phyloP scores from a whole-genome alignment of 2,888 invertebrate species.

The Eristalinus sepulchralis region DNA sequence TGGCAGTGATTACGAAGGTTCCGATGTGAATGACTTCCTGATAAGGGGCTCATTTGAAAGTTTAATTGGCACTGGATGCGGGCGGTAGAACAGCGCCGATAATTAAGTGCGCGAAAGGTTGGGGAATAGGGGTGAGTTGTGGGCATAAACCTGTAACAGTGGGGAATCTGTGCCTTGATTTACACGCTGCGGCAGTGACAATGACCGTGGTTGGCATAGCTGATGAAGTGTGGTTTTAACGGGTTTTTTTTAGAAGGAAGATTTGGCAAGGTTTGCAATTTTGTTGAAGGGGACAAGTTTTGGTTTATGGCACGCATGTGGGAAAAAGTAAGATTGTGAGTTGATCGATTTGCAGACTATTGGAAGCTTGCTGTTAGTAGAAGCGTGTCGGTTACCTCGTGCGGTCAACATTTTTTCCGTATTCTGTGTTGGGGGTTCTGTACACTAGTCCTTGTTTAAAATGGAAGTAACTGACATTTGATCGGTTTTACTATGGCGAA shows the following conservation, averaged over 20 bases:
- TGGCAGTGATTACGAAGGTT: constrained; percentile 29
- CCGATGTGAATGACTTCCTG: background rate
- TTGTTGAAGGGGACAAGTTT: background rate
- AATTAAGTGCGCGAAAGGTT: constrained; percentile 29
- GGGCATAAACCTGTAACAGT: background rate
- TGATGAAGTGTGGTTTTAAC: background rate
- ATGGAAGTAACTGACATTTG: too few species aligned
- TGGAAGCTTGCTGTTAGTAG: too few species aligned
- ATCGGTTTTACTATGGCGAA: too few species aligned
- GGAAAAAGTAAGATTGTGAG: too few species aligned
- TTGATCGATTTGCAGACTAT: too few species aligned
- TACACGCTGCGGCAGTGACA: background rate
- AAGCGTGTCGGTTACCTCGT: too few species aligned
- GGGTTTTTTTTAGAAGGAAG: background rate
- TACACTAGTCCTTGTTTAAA: too few species aligned
- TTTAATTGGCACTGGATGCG: constrained; percentile 44
- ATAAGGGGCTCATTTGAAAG: constrained; percentile 42
- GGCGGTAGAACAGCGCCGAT: constrained; percentile 21
- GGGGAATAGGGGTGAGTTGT: constrained; percentile 12
- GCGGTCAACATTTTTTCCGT: too few species aligned
- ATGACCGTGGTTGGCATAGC: background rate
- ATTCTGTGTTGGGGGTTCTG: too few species aligned
- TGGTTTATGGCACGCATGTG: too few species aligned
- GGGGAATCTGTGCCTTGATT: constrained; percentile 17
- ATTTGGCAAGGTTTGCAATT: background rate